phyloP scores from a whole-genome alignment of 2,888 invertebrate species.

The Temnothorax rugatulus region DNA sequence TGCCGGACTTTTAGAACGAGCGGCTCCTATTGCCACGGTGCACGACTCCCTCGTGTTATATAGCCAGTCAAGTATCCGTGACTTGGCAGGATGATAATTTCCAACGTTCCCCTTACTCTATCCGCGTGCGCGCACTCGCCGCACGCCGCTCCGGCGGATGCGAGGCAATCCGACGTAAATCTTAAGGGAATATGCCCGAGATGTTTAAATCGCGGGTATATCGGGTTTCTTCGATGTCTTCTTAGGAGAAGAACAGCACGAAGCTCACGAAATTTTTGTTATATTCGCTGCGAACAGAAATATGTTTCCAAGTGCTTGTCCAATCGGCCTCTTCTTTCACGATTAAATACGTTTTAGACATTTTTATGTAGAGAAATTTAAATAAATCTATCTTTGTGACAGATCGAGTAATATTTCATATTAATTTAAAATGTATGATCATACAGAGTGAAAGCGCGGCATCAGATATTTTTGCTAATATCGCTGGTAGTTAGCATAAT shows the following conservation, averaged over 20 bases:
- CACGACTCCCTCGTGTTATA: slow-evolving; percentile 66
- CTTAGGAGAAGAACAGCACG: neutral
- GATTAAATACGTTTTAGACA: neutral
- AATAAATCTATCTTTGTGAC: neutral
- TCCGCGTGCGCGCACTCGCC: neutral
- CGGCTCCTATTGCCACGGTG: slow-evolving; percentile 62
- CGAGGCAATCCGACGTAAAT: slow-evolving; percentile 29
- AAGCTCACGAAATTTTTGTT: neutral
- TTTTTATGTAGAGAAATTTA: neutral
- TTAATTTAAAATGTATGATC: neutral
- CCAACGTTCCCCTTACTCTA: slow-evolving; percentile 68
- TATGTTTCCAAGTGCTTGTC: neutral
- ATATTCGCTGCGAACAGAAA: neutral
- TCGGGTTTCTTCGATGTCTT: slow-evolving; percentile 17
- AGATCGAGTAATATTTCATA: neutral
- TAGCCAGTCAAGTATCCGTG: slow-evolving; percentile 73
- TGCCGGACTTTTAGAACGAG: slow-evolving; percentile 59
- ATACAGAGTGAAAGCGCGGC: neutral
- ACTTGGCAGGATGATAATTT: slow-evolving; percentile 74
- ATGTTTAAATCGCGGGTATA: slow-evolving; percentile 17
- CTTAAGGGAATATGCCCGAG: slow-evolving; percentile 12
- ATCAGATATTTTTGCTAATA: neutral
- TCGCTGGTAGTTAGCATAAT: neutral
- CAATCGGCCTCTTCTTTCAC: neutral
- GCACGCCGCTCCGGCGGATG: neutral